Evolutionary conservation across 2,113 vertebrate genomes (phyloP).

Genomic region (Mobula birostris): DNA sequence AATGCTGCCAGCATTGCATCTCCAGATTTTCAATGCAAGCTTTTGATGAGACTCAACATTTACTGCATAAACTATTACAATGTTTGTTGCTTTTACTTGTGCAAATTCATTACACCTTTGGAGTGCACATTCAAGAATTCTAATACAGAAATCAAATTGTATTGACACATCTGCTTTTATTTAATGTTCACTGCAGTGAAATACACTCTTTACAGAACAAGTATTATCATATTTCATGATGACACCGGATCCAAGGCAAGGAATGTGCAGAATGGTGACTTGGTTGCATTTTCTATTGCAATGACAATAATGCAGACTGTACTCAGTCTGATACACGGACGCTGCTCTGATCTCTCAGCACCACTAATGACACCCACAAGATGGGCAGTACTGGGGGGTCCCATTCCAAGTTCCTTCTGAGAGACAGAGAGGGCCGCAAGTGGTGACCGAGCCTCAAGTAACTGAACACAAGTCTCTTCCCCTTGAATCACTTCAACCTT

Average conservation of each 20-base stretch:
- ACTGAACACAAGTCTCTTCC: too few relatives aligned
- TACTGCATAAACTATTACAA: neutral
- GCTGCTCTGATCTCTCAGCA: too few relatives aligned
- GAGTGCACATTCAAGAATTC: neutral
- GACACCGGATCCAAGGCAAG: neutral
- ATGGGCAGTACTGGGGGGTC: too few relatives aligned
- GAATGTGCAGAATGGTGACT: neutral
- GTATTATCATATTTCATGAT: neutral
- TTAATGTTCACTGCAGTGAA: neutral
- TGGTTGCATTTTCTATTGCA: neutral
- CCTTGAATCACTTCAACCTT: too few relatives aligned
- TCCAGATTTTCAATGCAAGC: slow-evolving; percentile 6
- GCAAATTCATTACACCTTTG: neutral
- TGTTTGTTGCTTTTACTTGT: neutral
- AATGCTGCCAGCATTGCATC: neutral
- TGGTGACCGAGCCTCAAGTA: too few relatives aligned
- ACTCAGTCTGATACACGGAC: too few relatives aligned
- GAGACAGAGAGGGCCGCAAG: too few relatives aligned
- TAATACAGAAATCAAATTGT: neutral
- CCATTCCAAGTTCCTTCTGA: too few relatives aligned
- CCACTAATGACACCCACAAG: too few relatives aligned
- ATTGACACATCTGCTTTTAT: neutral
- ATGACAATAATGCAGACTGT: neutral
- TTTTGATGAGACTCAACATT: neutral
- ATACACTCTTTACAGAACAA: neutral